phyloP scores from a whole-genome alignment of 2,888 invertebrate species.

The Beris morrisii region DNA sequence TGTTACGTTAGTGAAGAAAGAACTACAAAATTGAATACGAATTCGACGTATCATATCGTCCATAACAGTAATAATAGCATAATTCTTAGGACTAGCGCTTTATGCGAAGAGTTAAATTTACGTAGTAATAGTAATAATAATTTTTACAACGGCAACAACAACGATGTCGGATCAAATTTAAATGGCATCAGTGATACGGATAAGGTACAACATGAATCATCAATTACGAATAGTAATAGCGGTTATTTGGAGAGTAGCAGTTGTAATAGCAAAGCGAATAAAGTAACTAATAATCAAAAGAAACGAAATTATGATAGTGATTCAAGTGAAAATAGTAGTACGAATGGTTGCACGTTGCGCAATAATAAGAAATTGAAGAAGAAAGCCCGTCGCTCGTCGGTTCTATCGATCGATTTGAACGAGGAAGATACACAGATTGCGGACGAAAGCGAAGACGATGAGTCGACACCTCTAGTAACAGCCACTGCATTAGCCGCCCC shows the following conservation, averaged over 20 bases:
- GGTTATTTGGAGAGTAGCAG: slow-evolving; percentile 32
- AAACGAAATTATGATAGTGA: slow-evolving; percentile 50
- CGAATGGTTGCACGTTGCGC: slow-evolving; percentile 38
- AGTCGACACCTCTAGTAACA: slow-evolving; percentile 1
- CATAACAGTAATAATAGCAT: slow-evolving; percentile 33
- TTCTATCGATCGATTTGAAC: slow-evolving; percentile 44
- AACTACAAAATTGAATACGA: slow-evolving; percentile 36
- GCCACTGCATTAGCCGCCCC: background rate
- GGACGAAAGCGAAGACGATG: slow-evolving; percentile 39
- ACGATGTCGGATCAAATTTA: slow-evolving; percentile 16
- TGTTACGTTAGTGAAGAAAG: slow-evolving; percentile 38
- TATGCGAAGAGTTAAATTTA: slow-evolving; percentile 32
- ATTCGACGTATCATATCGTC: slow-evolving; percentile 24
- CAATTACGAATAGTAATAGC: slow-evolving; percentile 12
- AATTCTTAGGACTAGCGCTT: slow-evolving; percentile 28
- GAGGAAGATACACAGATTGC: slow-evolving; percentile 44
- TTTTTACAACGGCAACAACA: slow-evolving; percentile 34
- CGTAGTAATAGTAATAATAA: slow-evolving; percentile 34
- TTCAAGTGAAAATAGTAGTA: slow-evolving; percentile 41
- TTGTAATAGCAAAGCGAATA: slow-evolving; percentile 20
- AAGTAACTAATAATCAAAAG: slow-evolving; percentile 19
- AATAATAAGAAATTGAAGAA: slow-evolving; percentile 41
- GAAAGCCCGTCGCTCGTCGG: slow-evolving; percentile 43
- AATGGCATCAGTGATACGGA: slow-evolving; percentile 27
- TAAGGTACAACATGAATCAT: slow-evolving; percentile 27